Conservation (phyloP, 2,888 invertebrate genomes). For the Fragum fragum region DNA sequence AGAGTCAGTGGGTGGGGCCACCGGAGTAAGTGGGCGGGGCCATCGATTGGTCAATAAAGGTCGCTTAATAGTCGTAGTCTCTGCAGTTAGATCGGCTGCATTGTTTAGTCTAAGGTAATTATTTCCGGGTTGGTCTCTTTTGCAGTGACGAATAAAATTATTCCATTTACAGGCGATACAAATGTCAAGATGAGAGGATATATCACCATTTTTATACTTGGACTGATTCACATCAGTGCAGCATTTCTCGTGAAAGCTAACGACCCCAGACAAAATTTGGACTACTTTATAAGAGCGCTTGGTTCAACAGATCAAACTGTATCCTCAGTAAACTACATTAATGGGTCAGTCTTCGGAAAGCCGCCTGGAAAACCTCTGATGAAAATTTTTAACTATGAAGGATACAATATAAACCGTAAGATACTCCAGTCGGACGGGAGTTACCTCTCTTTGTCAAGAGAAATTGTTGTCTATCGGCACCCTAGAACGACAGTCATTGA, state of each 20-base stretch:
- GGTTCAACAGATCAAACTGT: conserved; percentile 58
- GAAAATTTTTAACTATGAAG: conserved; percentile 70
- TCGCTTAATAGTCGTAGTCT: too few species aligned
- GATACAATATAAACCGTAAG: conserved; percentile 69
- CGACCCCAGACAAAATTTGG: conserved; percentile 59
- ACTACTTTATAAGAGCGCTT: conserved; percentile 54
- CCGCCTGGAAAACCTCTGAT: conserved; percentile 40
- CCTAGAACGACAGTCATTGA: conserved; percentile 60
- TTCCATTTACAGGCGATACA: background rate
- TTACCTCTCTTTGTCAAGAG: conserved; percentile 65
- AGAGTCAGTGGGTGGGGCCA: too few species aligned
- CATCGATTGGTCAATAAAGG: too few species aligned
- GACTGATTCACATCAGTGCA: background rate
- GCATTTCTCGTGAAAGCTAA: conserved; percentile 15
- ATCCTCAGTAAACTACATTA: conserved; percentile 55
- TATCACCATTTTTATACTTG: background rate
- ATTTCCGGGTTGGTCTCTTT: too few species aligned
- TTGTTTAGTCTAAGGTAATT: too few species aligned
- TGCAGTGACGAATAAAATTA: too few species aligned
- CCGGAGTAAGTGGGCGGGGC: too few species aligned
- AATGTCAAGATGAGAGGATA: background rate
- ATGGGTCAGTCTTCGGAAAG: conserved; percentile 65
- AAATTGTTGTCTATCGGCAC: conserved; percentile 69
- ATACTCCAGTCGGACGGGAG: conserved; percentile 54
- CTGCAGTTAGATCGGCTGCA: too few species aligned